Percentiles rank a stretch among this genome's conserved stretches.
phyloP scores from a whole-genome alignment of 2,888 invertebrate genomes.

The Odontocerum albicorne region DNA sequence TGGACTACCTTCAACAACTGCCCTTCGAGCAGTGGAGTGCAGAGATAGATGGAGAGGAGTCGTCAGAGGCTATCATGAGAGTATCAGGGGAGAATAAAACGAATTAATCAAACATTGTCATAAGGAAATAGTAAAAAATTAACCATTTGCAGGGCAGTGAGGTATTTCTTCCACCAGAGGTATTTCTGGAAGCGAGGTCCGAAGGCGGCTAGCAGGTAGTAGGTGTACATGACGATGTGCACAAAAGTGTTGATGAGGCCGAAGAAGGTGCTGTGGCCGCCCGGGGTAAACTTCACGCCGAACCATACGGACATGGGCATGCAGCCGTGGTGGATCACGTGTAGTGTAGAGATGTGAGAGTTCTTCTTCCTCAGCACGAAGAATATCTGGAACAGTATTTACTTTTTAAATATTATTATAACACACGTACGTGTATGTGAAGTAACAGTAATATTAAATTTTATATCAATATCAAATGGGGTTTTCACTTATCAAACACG shows the following conservation, averaged over 20 bases:
- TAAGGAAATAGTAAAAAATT: no score
- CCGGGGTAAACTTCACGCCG: slow-evolving; percentile 94
- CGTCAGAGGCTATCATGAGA: no score
- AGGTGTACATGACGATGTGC: slow-evolving; percentile 96
- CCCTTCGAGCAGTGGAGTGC: no score
- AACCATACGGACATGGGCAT: slow-evolving; percentile 99
- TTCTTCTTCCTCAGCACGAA: slow-evolving; percentile 94
- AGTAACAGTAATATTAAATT: no score
- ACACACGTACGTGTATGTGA: no score
- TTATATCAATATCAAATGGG: no score
- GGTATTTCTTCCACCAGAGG: slow-evolving; percentile 96
- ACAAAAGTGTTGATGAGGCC: slow-evolving; percentile 93
- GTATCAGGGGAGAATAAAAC: no score
- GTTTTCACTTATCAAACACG: not conserved
- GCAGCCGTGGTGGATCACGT: slow-evolving; percentile 95
- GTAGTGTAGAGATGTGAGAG: slow-evolving; percentile 88
- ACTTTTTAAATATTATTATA: no score
- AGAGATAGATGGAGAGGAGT: no score
- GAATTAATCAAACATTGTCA: no score
- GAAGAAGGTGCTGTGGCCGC: slow-evolving; percentile 96
- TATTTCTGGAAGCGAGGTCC: slow-evolving; percentile 85
- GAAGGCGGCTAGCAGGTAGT: slow-evolving; percentile 89
- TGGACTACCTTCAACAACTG: no score
- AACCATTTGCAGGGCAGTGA: slow-evolving; percentile 91
- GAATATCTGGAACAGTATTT: slow-evolving; percentile 80